A percentile compares a stretch with the other conserved stretches of the same genome.
phyloP scores from a whole-genome alignment of 1,140 invertebrate genomes.

The Bombus confusus region DNA sequence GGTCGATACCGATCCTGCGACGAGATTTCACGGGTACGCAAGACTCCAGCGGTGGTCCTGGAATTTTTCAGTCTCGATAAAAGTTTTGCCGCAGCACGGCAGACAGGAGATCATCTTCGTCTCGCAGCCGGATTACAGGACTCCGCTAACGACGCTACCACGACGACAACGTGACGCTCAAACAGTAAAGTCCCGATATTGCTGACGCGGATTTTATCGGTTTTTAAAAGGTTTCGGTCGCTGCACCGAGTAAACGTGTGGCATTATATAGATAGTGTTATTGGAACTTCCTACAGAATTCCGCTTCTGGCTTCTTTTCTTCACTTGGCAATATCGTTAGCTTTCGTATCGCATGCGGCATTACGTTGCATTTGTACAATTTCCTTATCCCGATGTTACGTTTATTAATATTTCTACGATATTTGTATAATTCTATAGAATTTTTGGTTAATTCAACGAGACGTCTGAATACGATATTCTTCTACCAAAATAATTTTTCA shows the following conservation, averaged over 20 bases:
- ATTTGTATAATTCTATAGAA: no score
- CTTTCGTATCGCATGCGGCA: no score
- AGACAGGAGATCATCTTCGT: not conserved
- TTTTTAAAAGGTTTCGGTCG: no score
- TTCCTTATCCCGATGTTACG: not conserved
- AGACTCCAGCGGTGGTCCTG: not conserved
- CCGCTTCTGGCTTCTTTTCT: not conserved
- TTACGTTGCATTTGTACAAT: not conserved
- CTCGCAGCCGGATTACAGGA: not conserved
- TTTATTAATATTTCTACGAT: no score
- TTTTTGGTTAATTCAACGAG: no score
- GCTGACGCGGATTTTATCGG: constrained; percentile 9
- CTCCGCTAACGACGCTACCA: not conserved
- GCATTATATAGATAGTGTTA: not conserved
- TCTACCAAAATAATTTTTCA: no score
- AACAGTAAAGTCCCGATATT: not conserved
- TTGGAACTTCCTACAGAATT: not conserved
- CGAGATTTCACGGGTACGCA: not conserved
- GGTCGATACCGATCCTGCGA: not conserved
- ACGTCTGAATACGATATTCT: no score
- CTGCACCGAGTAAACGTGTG: not conserved
- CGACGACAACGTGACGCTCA: not conserved
- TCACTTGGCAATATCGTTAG: not conserved
- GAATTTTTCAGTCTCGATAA: not conserved
- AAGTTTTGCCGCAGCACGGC: not conserved